A percentile compares a stretch with the other conserved stretches of the same genome.
Evolutionary conservation across 2,888 invertebrate genomes (phyloP).

Genomic region (Ophraella communa): DNA sequence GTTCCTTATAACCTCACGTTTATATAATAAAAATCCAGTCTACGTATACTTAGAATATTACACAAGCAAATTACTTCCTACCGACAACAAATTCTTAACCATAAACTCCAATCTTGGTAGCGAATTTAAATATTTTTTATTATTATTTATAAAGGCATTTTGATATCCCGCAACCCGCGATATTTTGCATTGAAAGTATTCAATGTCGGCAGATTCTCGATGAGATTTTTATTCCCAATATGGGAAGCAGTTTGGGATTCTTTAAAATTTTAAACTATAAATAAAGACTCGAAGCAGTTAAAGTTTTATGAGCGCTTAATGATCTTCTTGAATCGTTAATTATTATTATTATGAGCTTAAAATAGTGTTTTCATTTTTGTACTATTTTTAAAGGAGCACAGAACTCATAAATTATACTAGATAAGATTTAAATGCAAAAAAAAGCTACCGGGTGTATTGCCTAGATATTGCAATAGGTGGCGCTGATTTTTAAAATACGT

Average conservation of each 20-base stretch:
- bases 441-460: too few species aligned
- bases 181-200: constrained; percentile 31
- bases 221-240: constrained; percentile 24
- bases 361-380: neutral
- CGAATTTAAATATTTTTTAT: constrained; percentile 28
- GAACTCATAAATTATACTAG: neutral
- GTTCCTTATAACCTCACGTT: too few species aligned
- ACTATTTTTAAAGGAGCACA: neutral
- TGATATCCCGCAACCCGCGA: constrained; percentile 27
- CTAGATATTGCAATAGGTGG: too few species aligned
- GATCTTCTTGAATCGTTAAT: constrained; percentile 4
- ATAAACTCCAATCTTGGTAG: constrained; percentile 28
- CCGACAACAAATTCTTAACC: too few species aligned
- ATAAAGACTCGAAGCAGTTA: constrained; percentile 22
- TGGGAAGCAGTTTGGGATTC: constrained; percentile 26
- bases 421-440: too few species aligned
- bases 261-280: constrained; percentile 13
- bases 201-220: constrained; percentile 24
- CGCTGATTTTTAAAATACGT: too few species aligned
- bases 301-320: constrained; percentile 25
- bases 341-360: constrained; percentile 6
- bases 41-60: too few species aligned
- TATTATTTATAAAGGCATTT: constrained; percentile 31
- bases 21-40: too few species aligned
- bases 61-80: too few species aligned